These are phyloP conservation scores for Epirrita christyi DNA, from an alignment of 2,888 invertebrate genomes.

Conservation along the genomic window DNA sequence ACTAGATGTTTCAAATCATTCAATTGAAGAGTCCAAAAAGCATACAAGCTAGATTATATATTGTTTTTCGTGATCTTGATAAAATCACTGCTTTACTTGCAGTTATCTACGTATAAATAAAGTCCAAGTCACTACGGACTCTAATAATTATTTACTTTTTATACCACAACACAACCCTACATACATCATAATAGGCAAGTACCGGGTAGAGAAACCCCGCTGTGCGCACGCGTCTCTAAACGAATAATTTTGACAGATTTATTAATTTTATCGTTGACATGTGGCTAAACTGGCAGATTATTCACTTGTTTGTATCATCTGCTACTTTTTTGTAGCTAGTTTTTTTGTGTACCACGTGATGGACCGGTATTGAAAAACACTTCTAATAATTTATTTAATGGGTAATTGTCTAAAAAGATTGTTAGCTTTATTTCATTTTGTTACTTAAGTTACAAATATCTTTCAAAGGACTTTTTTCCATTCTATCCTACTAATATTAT, in stretches of 20 bases:
- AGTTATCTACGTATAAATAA: no score
- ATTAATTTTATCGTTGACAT: conserved; percentile 65
- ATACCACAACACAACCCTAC: conserved; percentile 8
- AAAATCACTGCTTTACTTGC: no score
- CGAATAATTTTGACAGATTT: conserved; percentile 68
- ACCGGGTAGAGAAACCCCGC: conserved; percentile 50
- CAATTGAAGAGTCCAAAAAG: not conserved
- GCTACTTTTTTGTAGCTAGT: conserved; percentile 51
- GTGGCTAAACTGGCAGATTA: conserved; percentile 63
- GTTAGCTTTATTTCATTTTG: no score
- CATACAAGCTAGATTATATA: not conserved
- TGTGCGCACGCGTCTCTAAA: conserved; percentile 72
- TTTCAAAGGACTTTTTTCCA: no score
- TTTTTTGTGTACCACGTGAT: not conserved
- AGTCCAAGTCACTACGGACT: no score
- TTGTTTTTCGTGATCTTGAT: no score
- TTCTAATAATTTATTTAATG: no score
- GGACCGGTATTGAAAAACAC: no score
- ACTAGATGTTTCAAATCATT: conserved; percentile 7
- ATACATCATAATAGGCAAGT: conserved; percentile 1
- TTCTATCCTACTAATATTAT: not conserved
- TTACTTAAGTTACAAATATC: no score
- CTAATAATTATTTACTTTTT: not conserved
- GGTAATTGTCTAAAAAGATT: no score
- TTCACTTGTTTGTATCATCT: conserved; percentile 73